These are phyloP conservation scores for Colletes gigas DNA, from an alignment of 1,140 invertebrate species.

Conservation along the genomic window DNA sequence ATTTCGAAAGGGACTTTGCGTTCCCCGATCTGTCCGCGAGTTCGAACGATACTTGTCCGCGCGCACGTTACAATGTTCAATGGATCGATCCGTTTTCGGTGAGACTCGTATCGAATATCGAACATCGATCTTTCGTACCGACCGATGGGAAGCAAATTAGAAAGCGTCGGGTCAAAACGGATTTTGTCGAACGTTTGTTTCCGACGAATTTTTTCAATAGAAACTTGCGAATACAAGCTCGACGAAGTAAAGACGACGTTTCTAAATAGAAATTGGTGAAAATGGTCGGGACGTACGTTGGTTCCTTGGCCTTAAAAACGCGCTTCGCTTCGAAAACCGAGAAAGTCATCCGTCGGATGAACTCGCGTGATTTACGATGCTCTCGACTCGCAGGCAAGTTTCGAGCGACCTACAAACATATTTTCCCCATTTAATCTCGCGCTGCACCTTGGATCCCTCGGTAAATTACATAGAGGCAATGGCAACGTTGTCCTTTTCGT, in stretches of 20 bases:
- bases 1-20: not conserved
- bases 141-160: not conserved
- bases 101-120: no score
- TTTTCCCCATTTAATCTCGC: not conserved
- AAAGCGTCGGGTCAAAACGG: not conserved
- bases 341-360: constrained; percentile 1
- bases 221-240: no score
- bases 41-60: no score
- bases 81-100: no score
- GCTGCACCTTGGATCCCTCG: constrained; percentile 21
- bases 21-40: not conserved
- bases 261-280: no score
- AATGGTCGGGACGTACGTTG: no score
- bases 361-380: not conserved
- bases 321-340: not conserved
- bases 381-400: not conserved
- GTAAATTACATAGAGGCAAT: no score
- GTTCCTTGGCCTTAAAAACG: not conserved
- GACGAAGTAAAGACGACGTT: no score
- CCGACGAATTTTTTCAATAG: no score
- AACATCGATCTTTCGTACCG: not conserved
- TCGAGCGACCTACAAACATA: constrained; percentile 26
- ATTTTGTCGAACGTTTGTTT: no score
- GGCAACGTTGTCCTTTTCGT: no score
- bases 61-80: no score